Base-by-base conservation (phyloP, 1,140 invertebrate genomes). In the Aphaenogaster rudis region DNA sequence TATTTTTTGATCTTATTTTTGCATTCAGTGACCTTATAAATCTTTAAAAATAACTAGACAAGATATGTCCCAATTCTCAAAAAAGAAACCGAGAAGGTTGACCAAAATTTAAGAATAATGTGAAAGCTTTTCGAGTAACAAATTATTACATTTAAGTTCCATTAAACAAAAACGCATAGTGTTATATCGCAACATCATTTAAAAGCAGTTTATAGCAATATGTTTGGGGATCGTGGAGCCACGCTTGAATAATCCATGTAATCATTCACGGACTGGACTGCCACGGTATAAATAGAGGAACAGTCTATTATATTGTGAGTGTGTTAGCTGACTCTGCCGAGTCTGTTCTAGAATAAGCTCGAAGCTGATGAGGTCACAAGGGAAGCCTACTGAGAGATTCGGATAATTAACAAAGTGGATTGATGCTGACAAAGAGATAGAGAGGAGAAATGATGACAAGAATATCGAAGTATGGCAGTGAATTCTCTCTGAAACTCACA, bases 241-340 rank as follows among this genome's bases (percentile, higher is more conserved):
- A 71, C 39, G 39, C 71, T 61, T 72, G 39, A 84, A 84, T 76
- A 84, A 84, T 76, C 36, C 45, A 76, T 2, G 13, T 61, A 59
- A 61, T 76, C 67, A 36, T 48, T 52, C 17, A 48, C 67, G 17
- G 59, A 42, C 52, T 57, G 54, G 33, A 28, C 21, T 48, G 42
- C 39, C 36, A 5, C 6, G 57, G 15, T 76, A 88, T 82, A 89
- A 88, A 89, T 78, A 89, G 57, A 76, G 66, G 33, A 88, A 61
- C 78, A 74, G 88, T 88, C 77, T 67, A 86, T 89, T 88, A 89
- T 67, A 64, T 59, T 52, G 21, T 7, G 52, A 88, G 36, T 52
- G 33, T 42, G 21, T 69, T 69, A 50, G 21, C 45, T 50, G 39
- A 28, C 42, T 69, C 39, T 21, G 42, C 50, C 59, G 57, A 50